These are phyloP conservation scores for Acronicta aceris DNA, from an alignment of 2,888 invertebrate genomes.

Conservation along the genomic window DNA sequence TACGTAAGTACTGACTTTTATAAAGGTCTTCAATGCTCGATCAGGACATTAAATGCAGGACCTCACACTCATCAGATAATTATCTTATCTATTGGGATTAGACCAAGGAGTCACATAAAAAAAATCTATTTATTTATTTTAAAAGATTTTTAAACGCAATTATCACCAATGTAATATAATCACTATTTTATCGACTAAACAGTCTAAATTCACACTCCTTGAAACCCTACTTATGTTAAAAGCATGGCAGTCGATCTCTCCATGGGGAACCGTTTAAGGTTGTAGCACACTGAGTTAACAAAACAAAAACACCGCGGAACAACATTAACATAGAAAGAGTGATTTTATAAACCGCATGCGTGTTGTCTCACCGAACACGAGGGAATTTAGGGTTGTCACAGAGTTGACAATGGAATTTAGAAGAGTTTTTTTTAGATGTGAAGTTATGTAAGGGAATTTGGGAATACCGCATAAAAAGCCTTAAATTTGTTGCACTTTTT, in stretches of 20 bases:
- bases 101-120: no score
- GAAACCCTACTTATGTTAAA: constrained; percentile 14
- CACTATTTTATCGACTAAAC: not conserved
- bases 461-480: no score
- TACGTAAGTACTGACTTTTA: no score
- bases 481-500: no score
- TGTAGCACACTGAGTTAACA: constrained; percentile 28
- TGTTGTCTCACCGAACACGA: constrained; percentile 64
- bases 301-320: constrained; percentile 55
- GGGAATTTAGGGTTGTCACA: constrained; percentile 51
- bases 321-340: constrained; percentile 73
- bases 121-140: no score
- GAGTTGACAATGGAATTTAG: constrained; percentile 3
- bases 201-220: not conserved
- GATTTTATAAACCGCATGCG: constrained; percentile 69
- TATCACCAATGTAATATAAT: not conserved
- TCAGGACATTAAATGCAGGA: no score
- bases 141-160: no score
- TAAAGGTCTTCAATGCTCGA: no score
- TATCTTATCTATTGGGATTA: no score
- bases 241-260: constrained; percentile 15
- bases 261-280: constrained; percentile 30
- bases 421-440: constrained; percentile 2
- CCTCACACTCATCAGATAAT: no score
- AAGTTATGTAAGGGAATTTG: not conserved